These are phyloP conservation scores for Rhamphomyia laevipes DNA, from an alignment of 2,888 invertebrate species.

Conservation along the genomic window DNA sequence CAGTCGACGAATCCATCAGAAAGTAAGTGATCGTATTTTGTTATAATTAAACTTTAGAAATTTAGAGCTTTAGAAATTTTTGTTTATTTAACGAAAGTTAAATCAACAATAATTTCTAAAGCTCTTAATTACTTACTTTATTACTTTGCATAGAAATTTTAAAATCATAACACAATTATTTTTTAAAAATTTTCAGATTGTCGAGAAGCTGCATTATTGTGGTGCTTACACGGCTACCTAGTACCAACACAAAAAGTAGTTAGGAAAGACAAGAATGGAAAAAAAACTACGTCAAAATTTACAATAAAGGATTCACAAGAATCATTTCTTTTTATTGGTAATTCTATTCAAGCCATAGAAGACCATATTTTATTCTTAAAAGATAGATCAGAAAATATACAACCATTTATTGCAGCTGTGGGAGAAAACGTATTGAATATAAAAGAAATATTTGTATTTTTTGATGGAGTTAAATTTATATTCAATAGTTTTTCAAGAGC, in stretches of 20 bases:
- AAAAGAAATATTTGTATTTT: constrained; percentile 2
- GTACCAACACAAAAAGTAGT: constrained; percentile 3
- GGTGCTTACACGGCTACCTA: background rate
- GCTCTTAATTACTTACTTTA: too few relatives aligned
- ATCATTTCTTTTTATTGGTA: constrained; percentile 4
- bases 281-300: constrained; percentile 1
- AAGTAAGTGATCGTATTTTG: background rate
- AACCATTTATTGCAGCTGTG: constrained; percentile 1
- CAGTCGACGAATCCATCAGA: background rate
- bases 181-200: background rate
- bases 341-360: constrained; percentile 6
- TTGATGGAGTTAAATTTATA: constrained; percentile 4
- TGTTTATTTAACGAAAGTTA: too few relatives aligned
- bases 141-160: background rate
- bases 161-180: background rate
- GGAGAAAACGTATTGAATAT: background rate
- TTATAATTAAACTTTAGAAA: background rate
- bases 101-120: too few relatives aligned
- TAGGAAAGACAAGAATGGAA: constrained; percentile 1
- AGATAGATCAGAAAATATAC: background rate
- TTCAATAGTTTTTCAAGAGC: constrained; percentile 1
- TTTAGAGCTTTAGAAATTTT: too few relatives aligned
- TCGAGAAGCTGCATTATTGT: too few relatives aligned
- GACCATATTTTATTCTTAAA: constrained; percentile 8
- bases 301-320: constrained; percentile 10